These are phyloP conservation scores for Ferdinandea cuprea DNA, from an alignment of 2,888 invertebrate species.

Conservation along the genomic window DNA sequence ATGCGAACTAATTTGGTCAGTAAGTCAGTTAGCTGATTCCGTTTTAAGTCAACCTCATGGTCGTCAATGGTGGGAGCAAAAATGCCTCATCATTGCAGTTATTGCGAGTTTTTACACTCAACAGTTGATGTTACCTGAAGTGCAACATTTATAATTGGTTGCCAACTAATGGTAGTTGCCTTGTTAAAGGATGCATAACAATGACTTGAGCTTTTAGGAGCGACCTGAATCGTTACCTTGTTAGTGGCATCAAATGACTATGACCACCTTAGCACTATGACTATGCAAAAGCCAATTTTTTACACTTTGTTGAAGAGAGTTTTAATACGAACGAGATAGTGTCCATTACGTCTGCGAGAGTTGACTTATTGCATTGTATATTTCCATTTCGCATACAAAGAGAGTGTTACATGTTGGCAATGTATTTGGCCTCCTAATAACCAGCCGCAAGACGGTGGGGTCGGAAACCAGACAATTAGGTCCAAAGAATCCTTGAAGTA, in stretches of 20 bases:
- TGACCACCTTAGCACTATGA: neutral
- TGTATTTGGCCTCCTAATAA: too few relatives aligned
- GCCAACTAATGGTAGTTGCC: constrained; percentile 35
- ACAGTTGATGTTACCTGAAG: constrained; percentile 5
- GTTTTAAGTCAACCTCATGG: constrained; percentile 60
- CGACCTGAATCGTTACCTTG: constrained; percentile 29
- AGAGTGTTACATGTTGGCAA: too few relatives aligned
- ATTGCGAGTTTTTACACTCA: constrained; percentile 3
- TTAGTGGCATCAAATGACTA: constrained; percentile 32
- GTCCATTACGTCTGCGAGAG: too few relatives aligned
- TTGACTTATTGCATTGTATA: too few relatives aligned
- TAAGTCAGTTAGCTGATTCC: constrained; percentile 71
- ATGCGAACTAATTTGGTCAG: constrained; percentile 73
- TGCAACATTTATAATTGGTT: constrained; percentile 52
- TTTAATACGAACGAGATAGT: too few relatives aligned
- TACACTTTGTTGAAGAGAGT: too few relatives aligned
- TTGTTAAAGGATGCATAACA: constrained; percentile 69
- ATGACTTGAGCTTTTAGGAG: constrained; percentile 10
- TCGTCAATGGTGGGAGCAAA: constrained; percentile 54
- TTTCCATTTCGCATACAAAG: too few relatives aligned
- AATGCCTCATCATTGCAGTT: constrained; percentile 50
- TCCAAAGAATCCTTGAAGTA: too few relatives aligned
- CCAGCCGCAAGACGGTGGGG: too few relatives aligned
- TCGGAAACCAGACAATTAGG: too few relatives aligned
- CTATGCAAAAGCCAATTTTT: too few relatives aligned